Evolutionary conservation across 1,140 invertebrate genomes (phyloP).

Genomic region (Drosophila varians): DNA sequence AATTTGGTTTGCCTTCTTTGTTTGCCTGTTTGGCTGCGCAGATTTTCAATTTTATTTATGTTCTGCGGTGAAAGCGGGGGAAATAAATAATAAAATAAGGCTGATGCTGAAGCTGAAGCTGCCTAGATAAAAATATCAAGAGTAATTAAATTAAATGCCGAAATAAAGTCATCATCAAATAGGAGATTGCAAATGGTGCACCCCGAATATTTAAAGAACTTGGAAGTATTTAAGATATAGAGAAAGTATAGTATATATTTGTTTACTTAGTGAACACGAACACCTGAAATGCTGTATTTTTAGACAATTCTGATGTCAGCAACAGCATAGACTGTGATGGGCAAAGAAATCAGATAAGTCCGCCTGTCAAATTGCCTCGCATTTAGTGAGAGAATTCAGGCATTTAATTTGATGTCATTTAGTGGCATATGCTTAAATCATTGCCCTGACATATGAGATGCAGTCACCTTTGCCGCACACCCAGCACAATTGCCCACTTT

Average conservation of each 20-base stretch:
- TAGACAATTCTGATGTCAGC: slow-evolving; percentile 14
- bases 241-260: too few relatives aligned
- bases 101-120: slow-evolving; percentile 5
- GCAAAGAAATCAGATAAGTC: slow-evolving; percentile 28
- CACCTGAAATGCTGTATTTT: slow-evolving; percentile 14
- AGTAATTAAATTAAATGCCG: slow-evolving; percentile 39
- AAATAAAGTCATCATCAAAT: slow-evolving; percentile 14
- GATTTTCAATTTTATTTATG: slow-evolving; percentile 46
- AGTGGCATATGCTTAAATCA: slow-evolving; percentile 27
- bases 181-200: too few relatives aligned
- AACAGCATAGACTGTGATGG: neutral
- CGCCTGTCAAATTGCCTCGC: slow-evolving; percentile 4
- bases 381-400: slow-evolving; percentile 54
- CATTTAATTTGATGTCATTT: slow-evolving; percentile 75
- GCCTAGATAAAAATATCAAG: slow-evolving; percentile 37
- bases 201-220: neutral
- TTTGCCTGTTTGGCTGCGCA: slow-evolving; percentile 11
- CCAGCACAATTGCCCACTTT: slow-evolving; percentile 35
- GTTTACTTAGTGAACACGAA: too few relatives aligned
- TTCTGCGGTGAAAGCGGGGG: slow-evolving; percentile 25
- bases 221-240: too few relatives aligned
- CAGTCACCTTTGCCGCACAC: slow-evolving; percentile 25
- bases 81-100: slow-evolving; percentile 33
- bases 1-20: slow-evolving; percentile 42
- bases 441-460: slow-evolving; percentile 2